Evolutionary conservation across 2,113 vertebrate species (phyloP), one percentile per base, ranked within the genome.

Genomic region (Entelurus aequoreus): DNA sequence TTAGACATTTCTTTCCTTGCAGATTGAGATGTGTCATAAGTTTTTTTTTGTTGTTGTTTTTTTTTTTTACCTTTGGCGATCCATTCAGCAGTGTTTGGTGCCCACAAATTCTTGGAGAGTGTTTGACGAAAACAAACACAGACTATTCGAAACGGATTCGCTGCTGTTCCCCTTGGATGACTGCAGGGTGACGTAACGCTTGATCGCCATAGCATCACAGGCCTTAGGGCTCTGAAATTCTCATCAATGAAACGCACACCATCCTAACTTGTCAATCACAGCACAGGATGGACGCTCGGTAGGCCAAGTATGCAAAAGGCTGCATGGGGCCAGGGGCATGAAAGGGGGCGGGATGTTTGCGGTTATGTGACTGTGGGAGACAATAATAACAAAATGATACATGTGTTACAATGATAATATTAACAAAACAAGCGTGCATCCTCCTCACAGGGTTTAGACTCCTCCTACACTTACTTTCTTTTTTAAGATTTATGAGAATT

Each of bases 191-290:
- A 90, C 79, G 75, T 79, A 78, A 71, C 76, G 69, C 77, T 52
- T 71, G 28, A 88, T 88, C 79, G 67, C 75, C 74, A 73, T 80
- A 80, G 79, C 84, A 87, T 89, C 86, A 90, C 60, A 60, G 87
- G 88, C 66, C 69, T 60, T 68, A 62, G 72, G 72, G 74, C 81
- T 83, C 77, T 76, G 73, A 86, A 88, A 79, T 77, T 82, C 86
- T 86, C 85, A 90, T 88, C 85, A 87, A 85, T 86, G 81, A 90
- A 88, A 88, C 90, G 86, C 80, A 88, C 85, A 87, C 85, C 84
- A 87, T 82, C 79, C 81, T 56, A 51, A 75, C 73, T 36, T 87
- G 84, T 88, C 87, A 84, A 82, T 90, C 86, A 89, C 36, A 69
- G 66, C 63, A 73, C 82, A 77, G 86, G 83, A 86, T 82, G 79